phyloP scores from a whole-genome alignment of 2,797 vertebrate species.

The Ctenosaura bakeri region DNA sequence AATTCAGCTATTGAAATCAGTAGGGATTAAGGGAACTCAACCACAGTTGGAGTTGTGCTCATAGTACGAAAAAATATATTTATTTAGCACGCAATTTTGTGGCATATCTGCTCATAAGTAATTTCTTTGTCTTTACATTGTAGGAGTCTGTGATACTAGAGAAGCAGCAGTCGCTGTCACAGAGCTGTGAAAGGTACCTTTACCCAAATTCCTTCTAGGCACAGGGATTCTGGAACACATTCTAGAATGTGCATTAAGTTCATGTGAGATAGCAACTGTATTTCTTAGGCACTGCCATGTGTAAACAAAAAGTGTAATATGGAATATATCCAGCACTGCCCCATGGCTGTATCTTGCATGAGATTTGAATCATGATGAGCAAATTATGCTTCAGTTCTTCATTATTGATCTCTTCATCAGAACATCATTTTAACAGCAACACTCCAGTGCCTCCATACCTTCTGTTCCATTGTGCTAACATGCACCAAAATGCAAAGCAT shows the following conservation, averaged over 20 bases:
- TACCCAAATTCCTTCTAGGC: background rate
- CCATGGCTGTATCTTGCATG: background rate
- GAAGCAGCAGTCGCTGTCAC: conserved; percentile 75
- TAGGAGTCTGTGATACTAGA: conserved; percentile 80
- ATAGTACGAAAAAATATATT: conserved; percentile 15
- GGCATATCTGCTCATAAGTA: conserved; percentile 21
- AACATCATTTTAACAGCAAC: background rate
- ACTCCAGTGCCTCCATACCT: background rate
- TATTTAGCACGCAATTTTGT: conserved; percentile 26
- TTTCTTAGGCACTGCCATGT: background rate
- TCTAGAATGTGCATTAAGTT: background rate
- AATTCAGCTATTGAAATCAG: background rate
- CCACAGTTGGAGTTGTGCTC: background rate
- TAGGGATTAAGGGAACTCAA: background rate
- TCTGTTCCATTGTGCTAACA: background rate
- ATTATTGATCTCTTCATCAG: background rate
- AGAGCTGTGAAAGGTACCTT: conserved; percentile 82
- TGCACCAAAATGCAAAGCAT: background rate
- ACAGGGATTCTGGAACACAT: background rate
- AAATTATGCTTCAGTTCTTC: background rate
- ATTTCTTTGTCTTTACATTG: conserved; percentile 66
- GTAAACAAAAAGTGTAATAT: background rate
- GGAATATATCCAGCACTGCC: background rate
- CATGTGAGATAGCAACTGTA: background rate
- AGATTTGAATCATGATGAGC: background rate